Evolutionary conservation across 2,888 invertebrate species (phyloP).

Genomic region (Pyrrhia umbra): DNA sequence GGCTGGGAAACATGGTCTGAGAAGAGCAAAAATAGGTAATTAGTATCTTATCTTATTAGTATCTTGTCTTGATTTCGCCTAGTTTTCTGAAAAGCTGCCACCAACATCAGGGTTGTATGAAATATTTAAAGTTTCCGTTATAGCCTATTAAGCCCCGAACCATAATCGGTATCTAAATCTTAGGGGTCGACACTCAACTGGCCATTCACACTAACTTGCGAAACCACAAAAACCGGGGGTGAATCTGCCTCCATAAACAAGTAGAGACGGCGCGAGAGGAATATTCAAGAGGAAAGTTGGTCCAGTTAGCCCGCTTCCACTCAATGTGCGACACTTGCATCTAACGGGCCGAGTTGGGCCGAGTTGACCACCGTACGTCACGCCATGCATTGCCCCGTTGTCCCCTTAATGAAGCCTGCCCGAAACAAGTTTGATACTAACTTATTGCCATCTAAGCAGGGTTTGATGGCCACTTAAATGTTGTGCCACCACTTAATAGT

Average conservation of each 20-base stretch:
- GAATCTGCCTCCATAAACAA: conserved; percentile 84
- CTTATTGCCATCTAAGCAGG: conserved; percentile 85
- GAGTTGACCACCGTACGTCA: conserved; percentile 75
- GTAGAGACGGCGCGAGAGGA: conserved; percentile 76
- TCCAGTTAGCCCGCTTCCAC: conserved; percentile 71
- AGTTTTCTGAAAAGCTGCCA: neutral
- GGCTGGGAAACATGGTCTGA: no score
- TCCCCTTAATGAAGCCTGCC: conserved; percentile 86
- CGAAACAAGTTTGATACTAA: conserved; percentile 82
- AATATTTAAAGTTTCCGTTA: conserved; percentile 20
- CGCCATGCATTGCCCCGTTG: conserved; percentile 79
- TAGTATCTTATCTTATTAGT: neutral
- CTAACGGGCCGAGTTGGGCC: conserved; percentile 81
- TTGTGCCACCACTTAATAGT: conserved; percentile 81
- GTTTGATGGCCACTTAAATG: conserved; percentile 87
- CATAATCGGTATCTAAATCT: conserved; percentile 77
- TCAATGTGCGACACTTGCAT: conserved; percentile 86
- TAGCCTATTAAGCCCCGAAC: conserved; percentile 4
- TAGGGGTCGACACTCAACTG: conserved; percentile 77
- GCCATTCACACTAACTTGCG: conserved; percentile 81
- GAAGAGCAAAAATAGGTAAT: no score
- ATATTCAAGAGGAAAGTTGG: conserved; percentile 89
- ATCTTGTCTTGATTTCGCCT: neutral
- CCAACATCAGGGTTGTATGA: neutral
- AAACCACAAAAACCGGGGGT: conserved; percentile 81